phyloP scores from a whole-genome alignment of 2,888 invertebrate species.

The Blera fallax region DNA sequence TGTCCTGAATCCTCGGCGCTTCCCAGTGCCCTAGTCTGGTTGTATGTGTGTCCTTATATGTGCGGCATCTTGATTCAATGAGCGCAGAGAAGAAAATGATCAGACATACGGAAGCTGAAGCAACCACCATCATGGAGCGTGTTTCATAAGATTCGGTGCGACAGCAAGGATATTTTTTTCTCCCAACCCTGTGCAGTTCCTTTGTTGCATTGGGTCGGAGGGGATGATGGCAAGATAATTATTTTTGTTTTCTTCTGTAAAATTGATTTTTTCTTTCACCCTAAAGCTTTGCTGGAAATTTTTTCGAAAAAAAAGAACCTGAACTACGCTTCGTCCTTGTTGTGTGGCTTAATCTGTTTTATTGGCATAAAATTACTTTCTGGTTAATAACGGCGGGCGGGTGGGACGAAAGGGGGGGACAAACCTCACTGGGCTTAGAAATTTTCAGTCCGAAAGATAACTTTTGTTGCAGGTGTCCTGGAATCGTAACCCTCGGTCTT shows the following conservation, averaged over 20 bases:
- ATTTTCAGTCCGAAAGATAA: conserved; percentile 22
- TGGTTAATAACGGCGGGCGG: conserved; percentile 5
- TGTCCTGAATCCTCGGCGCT: conserved; percentile 36
- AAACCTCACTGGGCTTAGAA: not conserved
- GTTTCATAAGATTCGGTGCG: conserved; percentile 23
- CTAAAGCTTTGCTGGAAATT: not conserved
- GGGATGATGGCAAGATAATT: conserved; percentile 55
- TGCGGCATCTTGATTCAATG: conserved; percentile 65
- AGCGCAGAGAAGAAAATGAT: conserved; percentile 23
- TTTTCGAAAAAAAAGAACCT: not conserved
- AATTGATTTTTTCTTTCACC: conserved; percentile 20
- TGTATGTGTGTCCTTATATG: conserved; percentile 14
- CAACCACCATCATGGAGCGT: not conserved
- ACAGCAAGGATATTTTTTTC: conserved; percentile 47
- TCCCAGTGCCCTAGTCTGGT: conserved; percentile 45
- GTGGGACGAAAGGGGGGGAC: not conserved
- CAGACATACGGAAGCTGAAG: conserved; percentile 47
- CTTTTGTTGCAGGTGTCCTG: conserved; percentile 60
- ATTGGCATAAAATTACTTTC: conserved; percentile 71
- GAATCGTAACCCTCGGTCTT: conserved; percentile 26
- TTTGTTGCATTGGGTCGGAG: conserved; percentile 19
- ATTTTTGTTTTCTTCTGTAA: conserved; percentile 60
- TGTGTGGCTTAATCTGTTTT: conserved; percentile 63
- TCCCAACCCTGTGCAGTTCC: conserved; percentile 41
- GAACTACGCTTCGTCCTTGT: conserved; percentile 7